phyloP scores from a whole-genome alignment of 35 echinoderm and acorn worm species.

The Ptychodera flava region DNA sequence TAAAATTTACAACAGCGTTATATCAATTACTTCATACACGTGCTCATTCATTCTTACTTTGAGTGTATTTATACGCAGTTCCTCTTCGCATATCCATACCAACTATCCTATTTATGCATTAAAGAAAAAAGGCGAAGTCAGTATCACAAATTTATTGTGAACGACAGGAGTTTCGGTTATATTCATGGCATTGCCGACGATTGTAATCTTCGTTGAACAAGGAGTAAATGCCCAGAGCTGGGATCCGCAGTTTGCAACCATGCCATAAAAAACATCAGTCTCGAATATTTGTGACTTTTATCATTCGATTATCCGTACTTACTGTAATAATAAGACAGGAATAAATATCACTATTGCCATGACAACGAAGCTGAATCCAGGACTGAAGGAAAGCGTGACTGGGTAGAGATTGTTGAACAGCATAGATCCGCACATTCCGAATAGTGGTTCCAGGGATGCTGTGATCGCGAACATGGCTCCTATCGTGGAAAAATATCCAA shows the following conservation, averaged over 20 bases:
- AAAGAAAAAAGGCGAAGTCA: too few relatives aligned
- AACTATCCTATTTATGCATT: not conserved
- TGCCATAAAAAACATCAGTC: not conserved
- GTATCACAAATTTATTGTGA: too few relatives aligned
- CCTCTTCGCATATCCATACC: not conserved
- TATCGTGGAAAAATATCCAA: slow-evolving; percentile 15
- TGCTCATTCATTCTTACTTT: too few relatives aligned
- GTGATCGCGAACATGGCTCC: slow-evolving; percentile 77
- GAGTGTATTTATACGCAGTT: not conserved
- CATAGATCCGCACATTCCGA: slow-evolving; percentile 27
- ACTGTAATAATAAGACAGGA: slow-evolving; percentile 27
- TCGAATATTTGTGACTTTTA: not conserved
- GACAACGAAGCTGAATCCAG: slow-evolving; percentile 62
- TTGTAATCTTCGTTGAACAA: not conserved
- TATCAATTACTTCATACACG: too few relatives aligned
- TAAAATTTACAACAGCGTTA: too few relatives aligned
- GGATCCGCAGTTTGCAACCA: not conserved
- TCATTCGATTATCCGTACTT: slow-evolving; percentile 15
- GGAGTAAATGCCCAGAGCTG: not conserved
- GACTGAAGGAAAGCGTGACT: slow-evolving; percentile 44
- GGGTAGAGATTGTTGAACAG: slow-evolving; percentile 70
- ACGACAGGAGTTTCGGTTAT: too few relatives aligned
- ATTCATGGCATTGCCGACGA: too few relatives aligned
- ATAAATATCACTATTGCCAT: slow-evolving; percentile 36
- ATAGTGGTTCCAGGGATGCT: slow-evolving; percentile 33